Conservation (phyloP, 2,888 invertebrate species). For the Eurytoma adleriae region DNA sequence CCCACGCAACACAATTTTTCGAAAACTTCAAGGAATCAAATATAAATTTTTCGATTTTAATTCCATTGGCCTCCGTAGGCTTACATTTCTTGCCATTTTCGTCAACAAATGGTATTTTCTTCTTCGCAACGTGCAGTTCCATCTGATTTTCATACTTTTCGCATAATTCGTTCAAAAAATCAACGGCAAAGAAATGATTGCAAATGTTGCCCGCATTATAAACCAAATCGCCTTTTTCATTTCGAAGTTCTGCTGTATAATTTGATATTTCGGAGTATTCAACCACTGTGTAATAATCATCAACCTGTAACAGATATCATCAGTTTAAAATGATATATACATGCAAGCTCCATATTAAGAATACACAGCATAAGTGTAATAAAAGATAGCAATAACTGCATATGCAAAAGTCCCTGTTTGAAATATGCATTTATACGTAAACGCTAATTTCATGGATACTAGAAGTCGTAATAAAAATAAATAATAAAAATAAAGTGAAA, state of each 20-base stretch:
- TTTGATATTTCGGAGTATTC: slow-evolving; percentile 98
- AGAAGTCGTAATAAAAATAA: too few relatives aligned
- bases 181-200: slow-evolving; percentile 96
- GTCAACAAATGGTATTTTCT: slow-evolving; percentile 95
- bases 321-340: too few relatives aligned
- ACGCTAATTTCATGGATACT: too few relatives aligned
- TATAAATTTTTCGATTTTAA: slow-evolving; percentile 99
- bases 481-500: too few relatives aligned
- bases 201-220: slow-evolving; percentile 99
- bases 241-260: slow-evolving; percentile 88
- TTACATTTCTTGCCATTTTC: slow-evolving; percentile 83
- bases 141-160: slow-evolving; percentile 85
- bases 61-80: slow-evolving; percentile 93
- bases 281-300: slow-evolving; percentile 93
- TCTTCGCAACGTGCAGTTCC: slow-evolving; percentile 95
- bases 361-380: neutral
- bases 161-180: slow-evolving; percentile 88
- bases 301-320: slow-evolving; percentile 77
- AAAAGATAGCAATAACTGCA: too few relatives aligned
- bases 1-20: slow-evolving; percentile 93
- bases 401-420: too few relatives aligned
- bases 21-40: slow-evolving; percentile 99
- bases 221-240: slow-evolving; percentile 87
- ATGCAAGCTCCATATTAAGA: slow-evolving; percentile 78
- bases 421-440: too few relatives aligned